These are phyloP conservation scores for Chaetops frenatus DNA, from an alignment of 2,113 vertebrate species.

Conservation along the genomic window DNA sequence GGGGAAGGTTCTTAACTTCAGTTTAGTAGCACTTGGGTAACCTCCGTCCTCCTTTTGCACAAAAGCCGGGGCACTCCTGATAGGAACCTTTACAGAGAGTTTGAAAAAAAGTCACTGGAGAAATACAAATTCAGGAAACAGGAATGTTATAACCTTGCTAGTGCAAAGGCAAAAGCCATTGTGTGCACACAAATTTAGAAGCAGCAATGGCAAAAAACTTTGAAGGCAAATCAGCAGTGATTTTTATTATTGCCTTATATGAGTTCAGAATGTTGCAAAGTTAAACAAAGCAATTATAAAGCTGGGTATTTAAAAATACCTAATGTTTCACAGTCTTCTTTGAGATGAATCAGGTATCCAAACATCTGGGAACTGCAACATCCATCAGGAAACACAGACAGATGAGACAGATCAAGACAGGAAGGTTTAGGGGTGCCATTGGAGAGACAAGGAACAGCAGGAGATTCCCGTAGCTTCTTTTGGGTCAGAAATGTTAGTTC, in stretches of 20 bases:
- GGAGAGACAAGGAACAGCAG: conserved; percentile 34
- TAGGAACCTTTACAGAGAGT: neutral
- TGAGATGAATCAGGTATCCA: conserved; percentile 44
- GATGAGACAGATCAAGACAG: conserved; percentile 27
- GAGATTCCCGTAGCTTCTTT: conserved; percentile 7
- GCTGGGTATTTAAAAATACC: neutral
- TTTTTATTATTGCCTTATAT: conserved; percentile 11
- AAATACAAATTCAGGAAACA: neutral
- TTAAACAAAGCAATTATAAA: conserved; percentile 21
- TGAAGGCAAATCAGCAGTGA: neutral
- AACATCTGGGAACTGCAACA: conserved; percentile 35
- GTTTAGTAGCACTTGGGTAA: neutral
- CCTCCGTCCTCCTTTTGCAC: neutral
- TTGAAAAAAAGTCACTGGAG: neutral
- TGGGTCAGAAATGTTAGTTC: conserved; percentile 35
- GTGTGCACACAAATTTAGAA: neutral
- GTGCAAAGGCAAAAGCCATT: neutral
- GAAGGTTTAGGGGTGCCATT: neutral
- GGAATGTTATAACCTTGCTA: neutral
- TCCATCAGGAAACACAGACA: conserved; percentile 49
- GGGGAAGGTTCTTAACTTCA: neutral
- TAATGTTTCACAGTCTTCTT: conserved; percentile 16
- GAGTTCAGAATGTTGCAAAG: conserved; percentile 9
- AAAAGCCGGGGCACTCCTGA: neutral
- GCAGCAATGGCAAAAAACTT: neutral